These are phyloP conservation scores for Lasioglossum morio DNA, from an alignment of 2,888 invertebrate genomes.

Conservation along the genomic window DNA sequence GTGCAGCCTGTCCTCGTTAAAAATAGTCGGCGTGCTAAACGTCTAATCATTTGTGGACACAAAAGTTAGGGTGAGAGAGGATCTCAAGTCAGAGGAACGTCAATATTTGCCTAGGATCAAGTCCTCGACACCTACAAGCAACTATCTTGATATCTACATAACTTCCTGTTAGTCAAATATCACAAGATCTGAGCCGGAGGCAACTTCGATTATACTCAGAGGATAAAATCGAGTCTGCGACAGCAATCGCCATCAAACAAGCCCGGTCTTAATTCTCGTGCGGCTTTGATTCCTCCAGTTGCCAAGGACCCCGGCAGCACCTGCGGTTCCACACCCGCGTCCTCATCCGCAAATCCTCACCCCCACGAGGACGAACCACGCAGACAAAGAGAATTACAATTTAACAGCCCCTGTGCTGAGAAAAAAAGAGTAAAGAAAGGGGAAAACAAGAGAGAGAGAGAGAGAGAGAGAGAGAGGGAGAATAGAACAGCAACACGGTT, in stretches of 20 bases:
- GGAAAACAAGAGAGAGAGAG: background rate
- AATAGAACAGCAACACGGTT: background rate
- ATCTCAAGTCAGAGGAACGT: background rate
- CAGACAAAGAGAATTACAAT: conserved; percentile 7
- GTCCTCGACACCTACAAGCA: background rate
- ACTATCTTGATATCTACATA: background rate
- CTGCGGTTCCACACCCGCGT: background rate
- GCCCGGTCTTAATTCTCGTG: background rate
- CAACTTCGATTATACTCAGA: background rate
- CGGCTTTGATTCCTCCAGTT: background rate
- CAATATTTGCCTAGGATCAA: background rate
- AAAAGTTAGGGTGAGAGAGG: background rate
- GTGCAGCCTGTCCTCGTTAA: background rate
- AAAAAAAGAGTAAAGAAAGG: background rate
- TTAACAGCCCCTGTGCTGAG: background rate
- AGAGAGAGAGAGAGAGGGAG: background rate
- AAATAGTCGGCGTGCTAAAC: background rate
- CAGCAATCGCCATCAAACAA: background rate
- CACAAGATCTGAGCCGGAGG: background rate
- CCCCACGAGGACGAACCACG: too few species aligned
- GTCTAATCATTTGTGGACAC: conserved; percentile 3
- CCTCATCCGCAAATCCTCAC: background rate
- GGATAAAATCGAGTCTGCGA: background rate
- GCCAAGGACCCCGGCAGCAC: background rate
- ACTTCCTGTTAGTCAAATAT: background rate